Evolutionary conservation across 2,113 vertebrate species (phyloP).

Genomic region (Hymenochirus boettgeri): DNA sequence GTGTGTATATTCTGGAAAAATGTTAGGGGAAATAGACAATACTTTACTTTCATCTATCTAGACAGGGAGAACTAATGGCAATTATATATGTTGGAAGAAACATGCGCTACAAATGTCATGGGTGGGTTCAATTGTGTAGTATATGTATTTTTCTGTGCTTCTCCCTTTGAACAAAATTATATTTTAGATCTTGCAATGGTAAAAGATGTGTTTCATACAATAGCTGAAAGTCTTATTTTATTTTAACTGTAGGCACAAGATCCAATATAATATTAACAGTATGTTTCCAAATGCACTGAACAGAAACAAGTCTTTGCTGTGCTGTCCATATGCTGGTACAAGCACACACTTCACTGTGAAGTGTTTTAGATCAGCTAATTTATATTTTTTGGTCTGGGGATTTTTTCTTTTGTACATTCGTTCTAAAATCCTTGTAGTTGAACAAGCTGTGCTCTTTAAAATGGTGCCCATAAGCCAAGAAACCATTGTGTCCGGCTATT

Average conservation of each 20-base stretch:
- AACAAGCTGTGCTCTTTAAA: constrained; percentile 1
- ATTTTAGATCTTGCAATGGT: too few species aligned
- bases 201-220: too few species aligned
- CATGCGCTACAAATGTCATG: too few species aligned
- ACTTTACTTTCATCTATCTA: too few species aligned
- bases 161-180: too few species aligned
- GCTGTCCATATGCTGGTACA: constrained; percentile 6
- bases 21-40: too few species aligned
- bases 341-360: background rate
- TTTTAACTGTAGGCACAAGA: background rate
- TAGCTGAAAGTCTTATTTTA: too few species aligned
- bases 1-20: too few species aligned
- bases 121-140: too few species aligned
- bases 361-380: background rate
- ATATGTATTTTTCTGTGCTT: too few species aligned
- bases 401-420: background rate
- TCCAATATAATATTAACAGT: background rate
- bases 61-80: too few species aligned
- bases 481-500: background rate
- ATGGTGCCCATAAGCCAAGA: background rate
- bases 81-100: too few species aligned
- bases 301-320: background rate
- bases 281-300: background rate
- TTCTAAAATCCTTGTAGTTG: background rate
- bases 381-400: background rate